Evolutionary conservation across 2,113 vertebrate genomes (phyloP).

Genomic region (Clarias magur): DNA sequence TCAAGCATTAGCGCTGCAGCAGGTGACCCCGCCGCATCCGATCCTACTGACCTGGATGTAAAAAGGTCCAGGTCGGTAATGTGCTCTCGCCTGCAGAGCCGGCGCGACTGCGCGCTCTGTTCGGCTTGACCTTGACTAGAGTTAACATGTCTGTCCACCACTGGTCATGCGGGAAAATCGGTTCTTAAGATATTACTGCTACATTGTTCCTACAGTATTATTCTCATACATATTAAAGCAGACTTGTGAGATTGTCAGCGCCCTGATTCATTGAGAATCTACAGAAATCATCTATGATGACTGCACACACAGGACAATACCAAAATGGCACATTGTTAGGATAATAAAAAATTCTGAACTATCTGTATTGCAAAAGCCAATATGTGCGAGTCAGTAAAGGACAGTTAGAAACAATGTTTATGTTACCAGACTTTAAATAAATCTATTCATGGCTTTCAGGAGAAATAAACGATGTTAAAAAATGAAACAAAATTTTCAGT

Average conservation of each 20-base stretch:
- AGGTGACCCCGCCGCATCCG: conserved; percentile 55
- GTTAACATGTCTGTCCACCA: conserved; percentile 46
- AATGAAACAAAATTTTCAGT: background rate
- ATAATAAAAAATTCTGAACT: background rate
- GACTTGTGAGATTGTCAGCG: background rate
- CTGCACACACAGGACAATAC: background rate
- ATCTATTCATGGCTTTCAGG: background rate
- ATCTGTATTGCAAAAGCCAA: background rate
- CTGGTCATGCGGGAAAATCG: conserved; percentile 46
- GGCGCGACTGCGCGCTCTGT: conserved; percentile 8
- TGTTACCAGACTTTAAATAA: background rate
- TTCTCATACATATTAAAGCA: background rate
- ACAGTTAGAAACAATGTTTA: background rate
- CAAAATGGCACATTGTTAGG: background rate
- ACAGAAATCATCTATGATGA: background rate
- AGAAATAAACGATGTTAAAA: background rate
- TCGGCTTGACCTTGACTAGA: conserved; percentile 52
- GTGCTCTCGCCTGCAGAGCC: conserved; percentile 59
- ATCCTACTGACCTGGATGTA: conserved; percentile 71
- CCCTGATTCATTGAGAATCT: background rate
- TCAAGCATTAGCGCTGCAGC: conserved; percentile 63
- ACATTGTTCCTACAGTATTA: background rate
- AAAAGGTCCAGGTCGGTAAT: conserved; percentile 69
- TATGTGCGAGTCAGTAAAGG: background rate
- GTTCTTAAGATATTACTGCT: conserved; percentile 45